A percentile compares a stretch with the other conserved stretches of the same genome.
Conservation (phyloP, 2,888 invertebrate species). For the Maniola hyperantus region DNA sequence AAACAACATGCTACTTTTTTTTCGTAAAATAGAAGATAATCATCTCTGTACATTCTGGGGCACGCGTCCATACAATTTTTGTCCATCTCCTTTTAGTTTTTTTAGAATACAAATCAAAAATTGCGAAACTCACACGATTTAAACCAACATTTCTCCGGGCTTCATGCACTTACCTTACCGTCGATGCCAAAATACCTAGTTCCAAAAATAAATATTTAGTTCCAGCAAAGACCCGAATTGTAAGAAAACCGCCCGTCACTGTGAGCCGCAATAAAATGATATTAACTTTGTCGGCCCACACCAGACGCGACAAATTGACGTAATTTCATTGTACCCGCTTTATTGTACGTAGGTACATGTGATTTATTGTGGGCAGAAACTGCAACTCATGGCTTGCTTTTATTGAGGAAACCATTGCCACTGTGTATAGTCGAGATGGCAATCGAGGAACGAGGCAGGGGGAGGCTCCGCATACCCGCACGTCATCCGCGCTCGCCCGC, state of each 20-base stretch:
- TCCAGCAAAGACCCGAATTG: conserved; percentile 5
- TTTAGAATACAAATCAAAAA: too few species aligned
- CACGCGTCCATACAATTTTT: too few species aligned
- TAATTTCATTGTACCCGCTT: conserved; percentile 28
- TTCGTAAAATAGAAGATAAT: too few species aligned
- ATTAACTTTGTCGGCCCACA: conserved; percentile 46
- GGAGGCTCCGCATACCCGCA: neutral
- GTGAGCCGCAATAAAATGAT: conserved; percentile 45
- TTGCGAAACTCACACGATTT: too few species aligned
- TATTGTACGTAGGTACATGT: neutral
- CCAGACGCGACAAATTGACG: conserved; percentile 35
- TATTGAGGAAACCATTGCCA: neutral
- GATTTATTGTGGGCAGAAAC: conserved; percentile 12
- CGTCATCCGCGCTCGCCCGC: neutral
- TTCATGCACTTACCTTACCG: too few species aligned
- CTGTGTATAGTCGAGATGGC: neutral
- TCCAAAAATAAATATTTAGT: neutral
- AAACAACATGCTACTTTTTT: too few species aligned
- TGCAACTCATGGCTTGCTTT: conserved; percentile 6
- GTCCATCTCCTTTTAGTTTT: too few species aligned
- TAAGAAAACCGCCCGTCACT: conserved; percentile 39
- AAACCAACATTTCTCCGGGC: too few species aligned
- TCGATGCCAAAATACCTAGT: too few species aligned
- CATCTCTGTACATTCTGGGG: too few species aligned
- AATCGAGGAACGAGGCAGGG: too few species aligned